Conservation (phyloP, 1,140 invertebrate genomes). For the Parasteatoda tepidariorum region DNA sequence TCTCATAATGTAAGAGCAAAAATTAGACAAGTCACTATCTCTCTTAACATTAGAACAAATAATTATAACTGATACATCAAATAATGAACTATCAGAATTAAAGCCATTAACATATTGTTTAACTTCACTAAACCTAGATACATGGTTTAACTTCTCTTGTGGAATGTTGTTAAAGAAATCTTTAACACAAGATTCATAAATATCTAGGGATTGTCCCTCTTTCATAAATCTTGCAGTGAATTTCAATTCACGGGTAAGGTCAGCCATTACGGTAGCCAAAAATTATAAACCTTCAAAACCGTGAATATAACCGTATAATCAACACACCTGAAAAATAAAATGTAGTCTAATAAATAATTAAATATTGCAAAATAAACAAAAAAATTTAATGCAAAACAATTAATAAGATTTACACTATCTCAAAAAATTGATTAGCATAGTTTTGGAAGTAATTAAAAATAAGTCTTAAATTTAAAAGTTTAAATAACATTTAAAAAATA, state of each 20-base stretch:
- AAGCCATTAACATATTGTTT: neutral
- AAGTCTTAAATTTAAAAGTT: no score
- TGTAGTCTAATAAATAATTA: no score
- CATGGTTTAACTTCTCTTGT: neutral
- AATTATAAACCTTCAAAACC: no score
- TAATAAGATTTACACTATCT: no score
- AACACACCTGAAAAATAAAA: no score
- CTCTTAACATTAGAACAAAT: constrained; percentile 10
- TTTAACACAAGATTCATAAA: constrained; percentile 2
- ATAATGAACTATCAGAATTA: constrained; percentile 8
- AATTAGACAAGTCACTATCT: constrained; percentile 18
- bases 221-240: constrained; percentile 30
- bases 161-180: constrained; percentile 21
- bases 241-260: neutral
- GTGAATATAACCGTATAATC: no score
- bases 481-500: no score
- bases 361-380: no score
- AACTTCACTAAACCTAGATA: neutral
- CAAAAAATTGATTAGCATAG: no score
- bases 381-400: no score
- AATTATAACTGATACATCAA: constrained; percentile 9
- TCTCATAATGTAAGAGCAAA: constrained; percentile 1
- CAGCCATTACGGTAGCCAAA: no score
- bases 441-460: no score
- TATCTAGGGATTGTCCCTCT: neutral